Conservation (phyloP, 2,113 vertebrate species). For the Chaetops frenatus region DNA sequence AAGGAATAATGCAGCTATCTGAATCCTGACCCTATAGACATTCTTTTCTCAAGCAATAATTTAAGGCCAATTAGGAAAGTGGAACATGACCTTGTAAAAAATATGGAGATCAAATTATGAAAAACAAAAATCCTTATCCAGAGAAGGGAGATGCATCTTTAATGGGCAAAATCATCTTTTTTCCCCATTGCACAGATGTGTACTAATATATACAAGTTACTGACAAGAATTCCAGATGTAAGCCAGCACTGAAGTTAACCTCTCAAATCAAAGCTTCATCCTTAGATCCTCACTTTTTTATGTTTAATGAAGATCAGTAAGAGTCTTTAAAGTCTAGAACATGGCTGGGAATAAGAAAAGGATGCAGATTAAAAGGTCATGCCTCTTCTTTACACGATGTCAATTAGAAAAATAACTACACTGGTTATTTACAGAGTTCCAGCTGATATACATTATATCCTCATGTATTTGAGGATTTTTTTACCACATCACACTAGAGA, state of each 20-base stretch:
- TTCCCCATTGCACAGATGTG: not conserved
- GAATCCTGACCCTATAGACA: not conserved
- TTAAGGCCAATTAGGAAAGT: slow-evolving; percentile 10
- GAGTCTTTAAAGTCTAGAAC: not conserved
- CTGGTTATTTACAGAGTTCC: not conserved
- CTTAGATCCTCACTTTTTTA: not conserved
- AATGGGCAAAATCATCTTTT: not conserved
- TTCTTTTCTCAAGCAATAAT: slow-evolving; percentile 10
- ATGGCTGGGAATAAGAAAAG: slow-evolving; percentile 14
- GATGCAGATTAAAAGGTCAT: slow-evolving; percentile 6
- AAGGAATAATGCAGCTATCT: not conserved
- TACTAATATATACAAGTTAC: not conserved
- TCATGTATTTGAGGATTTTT: not conserved
- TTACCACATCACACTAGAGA: not conserved
- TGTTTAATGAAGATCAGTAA: not conserved
- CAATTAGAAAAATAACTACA: not conserved
- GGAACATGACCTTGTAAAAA: slow-evolving; percentile 11
- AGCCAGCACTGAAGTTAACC: not conserved
- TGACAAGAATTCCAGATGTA: slow-evolving; percentile 16
- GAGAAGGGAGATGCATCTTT: not conserved
- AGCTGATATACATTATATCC: not conserved
- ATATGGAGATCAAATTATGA: not conserved
- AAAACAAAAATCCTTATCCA: not conserved
- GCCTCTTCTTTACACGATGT: not conserved
- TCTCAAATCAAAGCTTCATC: not conserved